Base-by-base conservation (phyloP, 2,888 invertebrate species). In the Nipponacmea schrenckii region DNA sequence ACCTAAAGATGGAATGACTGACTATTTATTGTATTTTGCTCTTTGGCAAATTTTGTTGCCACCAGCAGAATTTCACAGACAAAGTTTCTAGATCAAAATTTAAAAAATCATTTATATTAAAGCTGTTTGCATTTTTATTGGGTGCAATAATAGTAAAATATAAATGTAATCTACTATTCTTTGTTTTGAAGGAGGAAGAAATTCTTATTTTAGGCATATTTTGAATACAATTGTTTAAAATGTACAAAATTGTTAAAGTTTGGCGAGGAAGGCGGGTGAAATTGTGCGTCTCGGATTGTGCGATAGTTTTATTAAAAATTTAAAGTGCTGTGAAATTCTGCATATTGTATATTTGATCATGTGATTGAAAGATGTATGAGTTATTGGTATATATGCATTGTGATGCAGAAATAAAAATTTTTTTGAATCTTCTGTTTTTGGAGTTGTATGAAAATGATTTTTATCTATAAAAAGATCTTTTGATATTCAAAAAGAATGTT, bases 271-370 rank as follows among this genome's bases (percentile, higher is more conserved):
- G 70, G 66, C 27, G 70, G 56, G 70, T 70, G 70, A 70, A 70
- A 50, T 62, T 65, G 26, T 64, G 69, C 56, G 56, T 56, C 24
- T 56, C 24, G 56, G 56, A 56, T 12, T 44, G 70, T 66, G 65
- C 65, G 70, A 65, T 65, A 70, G 70, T 70, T 70, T 62, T 39
- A 46, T 20, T 31, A 66, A 44, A 46, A 70, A 65, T 44, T 46
- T 48, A 44, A 70, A 70, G 70, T 70, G 70, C 70, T 70, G 70
- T 70, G 70, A 70, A 70, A 66, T 70, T 70, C 70, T 70, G 70
- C 70, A 70, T 70, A 65, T 65, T 70, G 66, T 31, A 70, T 70
- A 70, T 66, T 20, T 66, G 39, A 65, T 45, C 70, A 56, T 66
- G 45, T 50, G 50, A 66, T 63, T 70, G 70, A 70, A 70, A 65